phyloP scores from a whole-genome alignment of 1,140 invertebrate genomes.

The Zelostemma sp. region DNA sequence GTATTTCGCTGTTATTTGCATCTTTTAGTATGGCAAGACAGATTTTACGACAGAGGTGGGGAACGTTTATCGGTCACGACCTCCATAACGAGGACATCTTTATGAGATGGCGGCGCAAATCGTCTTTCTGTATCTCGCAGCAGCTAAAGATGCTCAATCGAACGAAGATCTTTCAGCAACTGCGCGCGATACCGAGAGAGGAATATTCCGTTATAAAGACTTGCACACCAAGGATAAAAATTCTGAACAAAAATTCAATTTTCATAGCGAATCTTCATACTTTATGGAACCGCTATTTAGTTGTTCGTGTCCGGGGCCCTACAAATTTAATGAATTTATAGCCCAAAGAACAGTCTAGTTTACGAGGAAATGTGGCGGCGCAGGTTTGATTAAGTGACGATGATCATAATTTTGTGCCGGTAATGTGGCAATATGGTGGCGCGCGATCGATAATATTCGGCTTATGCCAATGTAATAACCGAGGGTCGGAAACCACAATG shows the following conservation, averaged over 20 bases:
- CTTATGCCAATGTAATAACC: slow-evolving; percentile 17
- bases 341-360: slow-evolving; percentile 16
- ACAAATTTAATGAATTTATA: slow-evolving; percentile 13
- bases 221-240: no score
- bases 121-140: slow-evolving; percentile 7
- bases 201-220: no score
- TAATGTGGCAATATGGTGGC: slow-evolving; percentile 23
- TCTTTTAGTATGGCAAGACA: neutral
- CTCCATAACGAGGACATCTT: slow-evolving; percentile 19
- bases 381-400: slow-evolving; percentile 26
- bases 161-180: slow-evolving; percentile 9
- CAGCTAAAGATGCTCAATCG: neutral
- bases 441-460: slow-evolving; percentile 32
- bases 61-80: slow-evolving; percentile 19
- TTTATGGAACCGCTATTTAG: no score
- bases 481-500: slow-evolving; percentile 5
- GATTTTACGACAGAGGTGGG: slow-evolving; percentile 15
- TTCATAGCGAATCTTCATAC: no score
- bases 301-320: neutral
- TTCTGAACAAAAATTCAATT: no score
- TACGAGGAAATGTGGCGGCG: neutral
- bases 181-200: neutral
- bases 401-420: slow-evolving; percentile 26
- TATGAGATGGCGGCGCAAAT: slow-evolving; percentile 17
- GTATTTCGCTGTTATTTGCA: slow-evolving; percentile 9